Evolutionary conservation across 2,888 invertebrate species (phyloP).

Genomic region (Ophion obscuratus): DNA sequence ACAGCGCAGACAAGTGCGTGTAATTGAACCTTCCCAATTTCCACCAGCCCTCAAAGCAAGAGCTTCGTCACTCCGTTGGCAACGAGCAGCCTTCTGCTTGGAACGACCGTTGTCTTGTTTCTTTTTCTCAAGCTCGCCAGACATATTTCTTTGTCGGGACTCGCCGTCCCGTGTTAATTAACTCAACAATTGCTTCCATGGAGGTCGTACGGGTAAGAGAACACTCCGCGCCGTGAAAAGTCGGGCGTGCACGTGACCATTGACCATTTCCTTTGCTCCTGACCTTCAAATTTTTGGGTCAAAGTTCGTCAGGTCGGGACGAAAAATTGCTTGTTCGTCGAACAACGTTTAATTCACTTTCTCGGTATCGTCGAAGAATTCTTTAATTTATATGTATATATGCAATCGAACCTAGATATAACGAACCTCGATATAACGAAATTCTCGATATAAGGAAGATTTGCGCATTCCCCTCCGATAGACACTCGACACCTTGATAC

Average conservation of each 20-base stretch:
- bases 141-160: conserved; percentile 29
- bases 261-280: conserved; percentile 23
- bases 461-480: no score
- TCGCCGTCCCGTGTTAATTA: conserved; percentile 34
- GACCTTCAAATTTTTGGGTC: conserved; percentile 17
- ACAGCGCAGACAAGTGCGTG: background rate
- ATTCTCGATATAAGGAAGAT: no score
- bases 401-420: no score
- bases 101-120: background rate
- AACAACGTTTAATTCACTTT: background rate
- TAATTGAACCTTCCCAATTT: conserved; percentile 35
- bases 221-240: background rate
- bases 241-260: conserved; percentile 37
- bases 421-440: no score
- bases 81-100: conserved; percentile 14
- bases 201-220: background rate
- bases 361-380: background rate
- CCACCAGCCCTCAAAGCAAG: background rate
- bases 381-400: background rate
- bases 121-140: background rate
- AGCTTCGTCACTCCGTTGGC: conserved; percentile 7
- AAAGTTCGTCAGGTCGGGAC: background rate
- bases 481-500: no score
- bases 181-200: conserved; percentile 34
- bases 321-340: background rate